Conservation (phyloP, 2,113 vertebrate species). For the Coreoperca whiteheadi region DNA sequence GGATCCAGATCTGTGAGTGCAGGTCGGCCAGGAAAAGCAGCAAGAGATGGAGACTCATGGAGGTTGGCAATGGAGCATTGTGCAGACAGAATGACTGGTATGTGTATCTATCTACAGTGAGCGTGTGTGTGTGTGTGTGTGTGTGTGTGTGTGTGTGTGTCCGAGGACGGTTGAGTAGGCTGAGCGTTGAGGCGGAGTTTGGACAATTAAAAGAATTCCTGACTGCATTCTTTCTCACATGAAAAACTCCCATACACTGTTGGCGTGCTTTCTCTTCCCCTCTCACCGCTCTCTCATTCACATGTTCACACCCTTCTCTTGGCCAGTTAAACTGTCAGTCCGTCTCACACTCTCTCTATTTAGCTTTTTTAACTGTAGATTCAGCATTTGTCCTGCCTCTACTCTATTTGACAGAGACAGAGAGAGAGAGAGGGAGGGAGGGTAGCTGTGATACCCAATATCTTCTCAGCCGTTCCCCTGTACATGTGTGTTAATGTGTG, state of each 20-base stretch:
- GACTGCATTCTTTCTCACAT: conserved; percentile 69
- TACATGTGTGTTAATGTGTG: conserved; percentile 42
- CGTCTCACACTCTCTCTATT: conserved; percentile 18
- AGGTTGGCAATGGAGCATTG: conserved; percentile 33
- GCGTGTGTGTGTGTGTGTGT: conserved; percentile 19
- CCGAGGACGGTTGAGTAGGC: conserved; percentile 53
- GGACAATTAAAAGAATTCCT: conserved; percentile 75
- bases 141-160: conserved; percentile 20
- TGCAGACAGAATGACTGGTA: conserved; percentile 64
- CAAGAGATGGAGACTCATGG: conserved; percentile 22
- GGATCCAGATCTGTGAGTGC: conserved; percentile 8
- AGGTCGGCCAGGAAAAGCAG: conserved; percentile 30
- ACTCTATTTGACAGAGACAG: background rate
- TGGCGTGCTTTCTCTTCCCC: background rate
- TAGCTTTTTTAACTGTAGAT: background rate
- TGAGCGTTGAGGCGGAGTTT: conserved; percentile 59
- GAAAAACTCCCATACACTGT: conserved; percentile 50
- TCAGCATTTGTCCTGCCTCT: background rate
- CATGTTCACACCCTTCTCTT: conserved; percentile 19
- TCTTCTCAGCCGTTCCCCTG: conserved; percentile 37
- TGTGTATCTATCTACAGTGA: conserved; percentile 51
- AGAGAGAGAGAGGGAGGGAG: background rate
- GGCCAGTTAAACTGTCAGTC: conserved; percentile 43
- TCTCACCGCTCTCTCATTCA: conserved; percentile 20
- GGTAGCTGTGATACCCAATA: conserved; percentile 48